phyloP scores from a whole-genome alignment of 1,140 invertebrate genomes.

The Eciton burchellii region DNA sequence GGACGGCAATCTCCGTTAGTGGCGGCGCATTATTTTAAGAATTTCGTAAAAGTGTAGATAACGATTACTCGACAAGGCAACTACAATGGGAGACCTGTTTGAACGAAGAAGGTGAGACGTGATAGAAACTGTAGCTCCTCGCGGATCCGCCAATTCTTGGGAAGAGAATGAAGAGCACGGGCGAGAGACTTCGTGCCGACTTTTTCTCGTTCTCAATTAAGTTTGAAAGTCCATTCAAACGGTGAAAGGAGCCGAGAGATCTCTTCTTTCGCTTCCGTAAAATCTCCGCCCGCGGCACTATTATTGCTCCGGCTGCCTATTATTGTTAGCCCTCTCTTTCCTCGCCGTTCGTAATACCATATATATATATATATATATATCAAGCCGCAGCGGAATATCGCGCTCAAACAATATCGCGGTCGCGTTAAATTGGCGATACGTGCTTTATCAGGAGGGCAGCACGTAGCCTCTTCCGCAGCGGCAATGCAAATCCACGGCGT shows the following conservation, averaged over 20 bases:
- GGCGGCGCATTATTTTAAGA: neutral
- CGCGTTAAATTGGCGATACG: conserved; percentile 53
- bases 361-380: conserved; percentile 37
- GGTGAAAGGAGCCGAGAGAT: conserved; percentile 39
- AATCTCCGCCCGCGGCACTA: conserved; percentile 39
- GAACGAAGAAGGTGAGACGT: conserved; percentile 24
- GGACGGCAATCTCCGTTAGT: neutral
- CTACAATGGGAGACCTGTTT: conserved; percentile 19
- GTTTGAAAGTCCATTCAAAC: conserved; percentile 60
- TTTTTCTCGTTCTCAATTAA: conserved; percentile 60
- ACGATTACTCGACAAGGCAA: conserved; percentile 22
- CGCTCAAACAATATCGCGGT: conserved; percentile 18
- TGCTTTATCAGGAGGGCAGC: conserved; percentile 38
- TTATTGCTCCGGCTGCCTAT: conserved; percentile 50
- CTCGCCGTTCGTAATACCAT: conserved; percentile 17
- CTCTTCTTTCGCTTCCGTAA: conserved; percentile 41
- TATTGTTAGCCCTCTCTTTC: conserved; percentile 36
- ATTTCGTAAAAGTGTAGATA: conserved; percentile 32
- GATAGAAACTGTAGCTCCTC: conserved; percentile 41
- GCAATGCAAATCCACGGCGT: conserved; percentile 32
- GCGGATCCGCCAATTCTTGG: conserved; percentile 36
- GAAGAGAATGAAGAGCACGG: conserved; percentile 50
- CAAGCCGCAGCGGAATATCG: conserved; percentile 11
- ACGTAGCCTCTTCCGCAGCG: neutral
- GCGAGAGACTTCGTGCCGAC: conserved; percentile 51